Evolutionary conservation across 1,140 invertebrate genomes (phyloP).

Genomic region (Agrypnia vestita): DNA sequence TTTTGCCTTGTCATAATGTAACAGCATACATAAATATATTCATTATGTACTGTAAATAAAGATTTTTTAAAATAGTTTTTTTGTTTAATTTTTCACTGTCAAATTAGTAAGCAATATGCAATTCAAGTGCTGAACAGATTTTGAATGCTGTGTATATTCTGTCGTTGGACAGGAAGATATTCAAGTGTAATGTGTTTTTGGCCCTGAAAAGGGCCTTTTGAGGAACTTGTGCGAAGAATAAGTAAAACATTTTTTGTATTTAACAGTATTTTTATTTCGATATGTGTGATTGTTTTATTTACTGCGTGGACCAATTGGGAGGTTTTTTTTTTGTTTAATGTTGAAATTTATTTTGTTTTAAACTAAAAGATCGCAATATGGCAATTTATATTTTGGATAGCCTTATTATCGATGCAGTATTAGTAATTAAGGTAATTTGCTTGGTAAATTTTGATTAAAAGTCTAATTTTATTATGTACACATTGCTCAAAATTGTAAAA

Average conservation of each 20-base stretch:
- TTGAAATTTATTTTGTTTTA: neutral
- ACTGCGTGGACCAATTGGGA: slow-evolving; percentile 1
- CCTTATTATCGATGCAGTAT: too few relatives aligned
- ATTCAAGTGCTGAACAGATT: too few relatives aligned
- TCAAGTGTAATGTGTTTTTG: too few relatives aligned
- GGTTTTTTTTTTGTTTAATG: neutral
- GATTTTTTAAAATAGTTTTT: slow-evolving; percentile 2
- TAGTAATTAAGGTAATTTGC: neutral
- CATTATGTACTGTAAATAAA: slow-evolving; percentile 7
- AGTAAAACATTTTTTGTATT: slow-evolving; percentile 6
- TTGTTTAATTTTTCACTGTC: neutral
- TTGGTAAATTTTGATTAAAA: neutral
- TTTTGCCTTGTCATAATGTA: slow-evolving; percentile 8
- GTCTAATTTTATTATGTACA: neutral
- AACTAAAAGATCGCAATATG: too few relatives aligned
- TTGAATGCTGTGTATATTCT: too few relatives aligned
- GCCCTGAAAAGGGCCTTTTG: too few relatives aligned
- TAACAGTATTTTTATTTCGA: slow-evolving; percentile 49
- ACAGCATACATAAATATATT: neutral
- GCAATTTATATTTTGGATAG: neutral
- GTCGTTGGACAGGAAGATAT: too few relatives aligned
- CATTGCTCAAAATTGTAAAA: neutral
- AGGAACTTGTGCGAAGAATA: too few relatives aligned
- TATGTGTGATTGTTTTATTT: slow-evolving; percentile 48
- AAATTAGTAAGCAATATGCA: too few relatives aligned